Percentiles rank a stretch among this genome's conserved stretches.
Evolutionary conservation across 2,797 vertebrate species (phyloP).

Genomic region (Columba guinea): DNA sequence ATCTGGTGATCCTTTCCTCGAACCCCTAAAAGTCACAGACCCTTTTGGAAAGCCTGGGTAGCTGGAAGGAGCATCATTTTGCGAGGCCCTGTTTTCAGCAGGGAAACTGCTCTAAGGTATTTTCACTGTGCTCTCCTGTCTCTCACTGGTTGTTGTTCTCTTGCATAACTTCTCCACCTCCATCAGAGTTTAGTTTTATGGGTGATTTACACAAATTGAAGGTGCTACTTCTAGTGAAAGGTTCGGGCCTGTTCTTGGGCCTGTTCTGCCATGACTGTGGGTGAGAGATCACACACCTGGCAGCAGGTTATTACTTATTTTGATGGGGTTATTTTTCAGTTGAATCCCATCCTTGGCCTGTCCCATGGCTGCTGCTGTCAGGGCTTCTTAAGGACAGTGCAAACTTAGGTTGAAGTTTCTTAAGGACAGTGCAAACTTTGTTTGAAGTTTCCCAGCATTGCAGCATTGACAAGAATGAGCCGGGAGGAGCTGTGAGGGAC

Average conservation of each 20-base stretch:
- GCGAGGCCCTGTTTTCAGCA: not conserved
- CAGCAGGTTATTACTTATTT: not conserved
- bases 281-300: not conserved
- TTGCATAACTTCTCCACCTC: conserved; percentile 1
- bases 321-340: not conserved
- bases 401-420: not conserved
- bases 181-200: rapidly evolving
- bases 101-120: not conserved
- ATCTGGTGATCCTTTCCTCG: not conserved
- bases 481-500: rapidly evolving
- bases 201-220: not conserved
- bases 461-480: not conserved
- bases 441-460: not conserved
- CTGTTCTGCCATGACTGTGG: not conserved
- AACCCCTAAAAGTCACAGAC: not conserved
- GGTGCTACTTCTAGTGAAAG: not conserved
- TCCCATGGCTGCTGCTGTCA: not conserved
- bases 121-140: not conserved
- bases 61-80: not conserved
- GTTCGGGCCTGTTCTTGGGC: not conserved
- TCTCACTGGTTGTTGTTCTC: not conserved
- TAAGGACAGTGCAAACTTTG: not conserved
- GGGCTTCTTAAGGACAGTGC: not conserved
- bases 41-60: not conserved
- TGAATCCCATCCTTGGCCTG: not conserved